Base-by-base conservation (phyloP, 1,140 invertebrate genomes). In the Caenorhabditis remanei region DNA sequence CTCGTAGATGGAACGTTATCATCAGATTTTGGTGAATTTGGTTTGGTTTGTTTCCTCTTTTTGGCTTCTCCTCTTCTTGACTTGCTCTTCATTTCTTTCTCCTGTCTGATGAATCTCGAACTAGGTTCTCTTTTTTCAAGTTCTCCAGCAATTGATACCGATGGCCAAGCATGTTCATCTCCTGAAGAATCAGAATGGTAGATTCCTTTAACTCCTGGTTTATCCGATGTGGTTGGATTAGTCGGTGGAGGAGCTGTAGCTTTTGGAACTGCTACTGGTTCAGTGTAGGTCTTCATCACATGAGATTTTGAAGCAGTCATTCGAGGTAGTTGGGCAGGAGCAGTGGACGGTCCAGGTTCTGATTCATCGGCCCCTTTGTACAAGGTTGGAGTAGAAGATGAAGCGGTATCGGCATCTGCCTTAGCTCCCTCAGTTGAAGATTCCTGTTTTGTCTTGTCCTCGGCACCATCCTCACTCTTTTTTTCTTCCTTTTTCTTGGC, bases 251-350 rank as follows among this genome's bases (percentile, higher is more conserved):
- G 71, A 7, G 71, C 71, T 9, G 71, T 79, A 19, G 71, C 71
- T 50, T 79, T 79, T 79, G 71, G 46, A 14, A 46, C 41, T 50
- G 71, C 46, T 6, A 79, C 71, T 14, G 71, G 65, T 43, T 14
- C 41, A 2, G 16, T 13, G 40, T 79, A 79, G 4, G 4, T 46
- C 53, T 79, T 79, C 0, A 11, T 48, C 8, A 24, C 46, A 5
- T n/a, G 6, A 11, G 8, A 5, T 79, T 50, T 79, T 3, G 71
- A 24, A 21, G 16, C 71, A 41, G n/a, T 24, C 71, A 79, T 79
- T 79, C 71, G 50, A 32, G 71, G 13, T n/a, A 79, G 46, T 11
- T 50, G 43, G 9, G n/a, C 14, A 63, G 61, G 24, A 32, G 9
- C 61, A 9, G 61, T 63, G 4, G 11, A 11, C 14, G 61, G 19